These are phyloP conservation scores for Suricata suricatta DNA, from an alignment of 2,113 vertebrate species.

Conservation along the genomic window DNA sequence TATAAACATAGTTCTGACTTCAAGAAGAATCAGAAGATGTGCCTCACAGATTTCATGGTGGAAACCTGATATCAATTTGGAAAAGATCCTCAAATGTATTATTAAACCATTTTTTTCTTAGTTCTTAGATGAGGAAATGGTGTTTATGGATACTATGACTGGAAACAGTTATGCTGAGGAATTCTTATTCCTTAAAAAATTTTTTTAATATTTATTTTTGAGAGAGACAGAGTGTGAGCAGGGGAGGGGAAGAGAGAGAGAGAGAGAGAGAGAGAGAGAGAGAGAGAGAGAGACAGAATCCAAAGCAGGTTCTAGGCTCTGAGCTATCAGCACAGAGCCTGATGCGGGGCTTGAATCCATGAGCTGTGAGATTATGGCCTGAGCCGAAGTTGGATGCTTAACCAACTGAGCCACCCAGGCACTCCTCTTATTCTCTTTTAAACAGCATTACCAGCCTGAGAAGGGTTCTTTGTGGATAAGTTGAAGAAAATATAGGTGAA, in stretches of 20 bases:
- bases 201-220: too few relatives aligned
- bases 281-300: too few relatives aligned
- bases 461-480: neutral
- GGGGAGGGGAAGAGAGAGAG: too few relatives aligned
- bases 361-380: too few relatives aligned
- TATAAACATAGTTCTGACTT: constrained; percentile 29
- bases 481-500: neutral
- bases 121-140: constrained; percentile 27
- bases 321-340: too few relatives aligned
- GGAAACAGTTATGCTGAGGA: neutral
- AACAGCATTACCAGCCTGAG: neutral
- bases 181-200: neutral
- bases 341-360: too few relatives aligned
- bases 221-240: too few relatives aligned
- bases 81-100: neutral
- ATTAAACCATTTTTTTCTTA: neutral
- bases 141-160: constrained; percentile 21
- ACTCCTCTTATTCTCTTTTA: constrained; percentile 7
- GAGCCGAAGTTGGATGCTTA: too few relatives aligned
- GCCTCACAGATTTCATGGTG: neutral
- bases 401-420: too few relatives aligned
- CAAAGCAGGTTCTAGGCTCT: too few relatives aligned
- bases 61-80: neutral
- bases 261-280: too few relatives aligned
- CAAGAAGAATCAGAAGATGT: constrained; percentile 5